These are phyloP conservation scores for Sycophila sp. DNA, from an alignment of 1,140 invertebrate species.

Conservation along the genomic window DNA sequence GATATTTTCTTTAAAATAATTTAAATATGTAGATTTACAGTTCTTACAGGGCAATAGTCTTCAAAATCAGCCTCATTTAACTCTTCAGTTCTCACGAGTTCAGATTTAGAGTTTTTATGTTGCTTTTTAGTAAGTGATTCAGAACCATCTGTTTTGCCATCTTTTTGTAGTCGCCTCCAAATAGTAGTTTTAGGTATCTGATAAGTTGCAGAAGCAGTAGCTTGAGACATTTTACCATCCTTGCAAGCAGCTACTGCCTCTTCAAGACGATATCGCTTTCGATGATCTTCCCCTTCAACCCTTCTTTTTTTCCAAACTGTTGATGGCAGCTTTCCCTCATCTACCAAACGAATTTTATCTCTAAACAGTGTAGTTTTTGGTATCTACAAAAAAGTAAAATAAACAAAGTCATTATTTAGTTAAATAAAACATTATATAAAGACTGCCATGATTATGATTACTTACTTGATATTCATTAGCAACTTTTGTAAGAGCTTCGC, in stretches of 20 bases:
- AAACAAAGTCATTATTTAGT: not conserved
- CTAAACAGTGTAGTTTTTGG: constrained; percentile 72
- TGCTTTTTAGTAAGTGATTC: not conserved
- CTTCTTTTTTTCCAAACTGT: constrained; percentile 66
- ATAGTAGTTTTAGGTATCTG: constrained; percentile 72
- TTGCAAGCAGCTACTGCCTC: constrained; percentile 70
- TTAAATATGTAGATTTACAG: not conserved
- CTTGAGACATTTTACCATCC: constrained; percentile 70
- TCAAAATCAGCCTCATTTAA: constrained; percentile 45
- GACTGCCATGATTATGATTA: not conserved
- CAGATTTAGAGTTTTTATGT: constrained; percentile 8
- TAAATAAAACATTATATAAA: not conserved
- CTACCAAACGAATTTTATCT: constrained; percentile 68
- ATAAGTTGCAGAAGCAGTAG: constrained; percentile 67
- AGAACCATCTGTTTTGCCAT: constrained; percentile 38
- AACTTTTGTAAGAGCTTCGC: constrained; percentile 70
- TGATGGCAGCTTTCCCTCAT: constrained; percentile 67
- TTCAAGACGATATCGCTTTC: constrained; percentile 65
- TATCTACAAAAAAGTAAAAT: constrained; percentile 58
- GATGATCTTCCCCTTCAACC: constrained; percentile 63
- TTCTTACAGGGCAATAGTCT: constrained; percentile 41
- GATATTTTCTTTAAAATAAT: not conserved
- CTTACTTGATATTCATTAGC: constrained; percentile 63
- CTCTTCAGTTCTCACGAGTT: constrained; percentile 42
- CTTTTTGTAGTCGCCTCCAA: constrained; percentile 69